A percentile compares a stretch with the other conserved stretches of the same genome.
Evolutionary conservation across 2,797 vertebrate species (phyloP).

Genomic region (Silurus lanzhouensis): DNA sequence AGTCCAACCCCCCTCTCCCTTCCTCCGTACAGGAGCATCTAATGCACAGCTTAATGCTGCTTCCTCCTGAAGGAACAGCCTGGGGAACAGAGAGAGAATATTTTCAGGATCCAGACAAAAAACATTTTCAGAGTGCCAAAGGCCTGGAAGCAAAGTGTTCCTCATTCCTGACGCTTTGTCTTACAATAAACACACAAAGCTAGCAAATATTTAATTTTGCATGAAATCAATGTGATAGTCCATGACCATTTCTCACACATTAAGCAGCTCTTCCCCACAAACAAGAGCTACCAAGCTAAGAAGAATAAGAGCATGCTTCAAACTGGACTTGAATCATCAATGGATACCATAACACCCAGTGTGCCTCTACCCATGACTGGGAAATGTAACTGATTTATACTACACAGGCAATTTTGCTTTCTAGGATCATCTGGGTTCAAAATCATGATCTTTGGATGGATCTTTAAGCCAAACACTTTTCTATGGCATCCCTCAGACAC

Average conservation of each 20-base stretch:
- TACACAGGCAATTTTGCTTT: not conserved
- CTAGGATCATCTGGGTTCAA: not conserved
- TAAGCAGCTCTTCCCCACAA: too few relatives aligned
- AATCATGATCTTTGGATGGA: not conserved
- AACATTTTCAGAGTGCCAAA: not conserved
- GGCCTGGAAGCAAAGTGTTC: not conserved
- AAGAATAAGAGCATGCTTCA: too few relatives aligned
- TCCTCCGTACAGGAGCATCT: constrained; percentile 53
- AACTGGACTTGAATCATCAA: too few relatives aligned
- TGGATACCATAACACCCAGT: too few relatives aligned
- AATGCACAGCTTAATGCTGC: constrained; percentile 74
- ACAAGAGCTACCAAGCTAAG: too few relatives aligned
- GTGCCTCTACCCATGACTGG: not conserved
- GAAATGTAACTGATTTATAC: not conserved
- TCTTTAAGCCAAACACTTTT: not conserved
- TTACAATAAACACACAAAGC: not conserved
- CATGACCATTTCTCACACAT: too few relatives aligned
- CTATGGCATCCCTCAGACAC: not conserved
- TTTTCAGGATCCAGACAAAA: not conserved
- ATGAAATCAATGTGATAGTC: too few relatives aligned
- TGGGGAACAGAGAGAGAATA: constrained; percentile 60
- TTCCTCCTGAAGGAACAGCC: constrained; percentile 82
- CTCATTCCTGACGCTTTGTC: not conserved
- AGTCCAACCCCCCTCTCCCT: constrained; percentile 69
- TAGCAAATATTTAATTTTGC: not conserved